Evolutionary conservation across 2,888 invertebrate genomes (phyloP).

Genomic region (Erannis defoliaria): DNA sequence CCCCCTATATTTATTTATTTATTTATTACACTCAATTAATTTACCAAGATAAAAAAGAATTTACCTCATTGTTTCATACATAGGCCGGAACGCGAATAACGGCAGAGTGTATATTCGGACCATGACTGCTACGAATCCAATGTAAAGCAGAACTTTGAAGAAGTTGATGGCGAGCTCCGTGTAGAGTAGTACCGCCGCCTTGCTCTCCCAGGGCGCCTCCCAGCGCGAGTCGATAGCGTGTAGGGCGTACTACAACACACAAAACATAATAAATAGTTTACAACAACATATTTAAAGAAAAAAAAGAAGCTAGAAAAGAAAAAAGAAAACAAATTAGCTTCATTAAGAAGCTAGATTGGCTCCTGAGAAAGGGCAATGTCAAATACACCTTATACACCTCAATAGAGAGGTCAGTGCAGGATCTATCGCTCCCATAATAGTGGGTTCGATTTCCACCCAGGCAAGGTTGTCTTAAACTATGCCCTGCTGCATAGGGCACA

Average conservation of each 20-base stretch:
- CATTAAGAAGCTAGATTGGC: too few relatives aligned
- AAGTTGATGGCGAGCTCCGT: conserved; percentile 98
- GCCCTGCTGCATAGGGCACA: too few relatives aligned
- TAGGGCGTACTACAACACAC: conserved; percentile 71
- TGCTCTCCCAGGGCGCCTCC: conserved; percentile 99
- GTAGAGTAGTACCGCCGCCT: conserved; percentile 98
- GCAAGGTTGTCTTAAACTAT: too few relatives aligned
- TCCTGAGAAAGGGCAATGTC: too few relatives aligned
- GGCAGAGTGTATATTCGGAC: conserved; percentile 98
- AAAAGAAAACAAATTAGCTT: too few relatives aligned
- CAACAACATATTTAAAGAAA: too few relatives aligned
- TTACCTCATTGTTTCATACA: conserved; percentile 99
- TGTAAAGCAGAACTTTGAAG: conserved; percentile 94
- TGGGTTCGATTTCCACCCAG: too few relatives aligned
- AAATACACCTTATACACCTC: too few relatives aligned
- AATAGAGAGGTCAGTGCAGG: too few relatives aligned
- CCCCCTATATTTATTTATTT: too few relatives aligned
- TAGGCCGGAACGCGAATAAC: conserved; percentile 98
- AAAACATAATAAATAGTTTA: conserved; percentile 6
- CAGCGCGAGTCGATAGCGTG: conserved; percentile 96
- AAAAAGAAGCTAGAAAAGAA: too few relatives aligned
- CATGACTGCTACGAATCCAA: conserved; percentile 98
- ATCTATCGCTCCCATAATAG: too few relatives aligned
- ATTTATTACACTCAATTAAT: neutral
- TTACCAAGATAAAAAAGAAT: conserved; percentile 34